These are phyloP conservation scores for Champsocephalus gunnari DNA, from an alignment of 2,797 vertebrate species.

Conservation along the genomic window DNA sequence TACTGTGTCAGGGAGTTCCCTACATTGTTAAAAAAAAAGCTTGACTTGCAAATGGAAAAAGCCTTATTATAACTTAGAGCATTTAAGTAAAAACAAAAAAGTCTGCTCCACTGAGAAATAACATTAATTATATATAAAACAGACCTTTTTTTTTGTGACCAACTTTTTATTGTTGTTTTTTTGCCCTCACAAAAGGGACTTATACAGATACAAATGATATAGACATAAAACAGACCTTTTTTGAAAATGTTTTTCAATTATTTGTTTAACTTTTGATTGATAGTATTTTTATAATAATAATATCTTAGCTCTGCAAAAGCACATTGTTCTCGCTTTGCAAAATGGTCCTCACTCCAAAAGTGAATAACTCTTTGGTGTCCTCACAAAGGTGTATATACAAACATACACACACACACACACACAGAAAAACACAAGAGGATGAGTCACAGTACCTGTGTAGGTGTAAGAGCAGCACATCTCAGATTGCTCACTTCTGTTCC, in stretches of 20 bases:
- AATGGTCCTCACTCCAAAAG: too few species aligned
- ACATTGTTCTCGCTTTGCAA: neutral
- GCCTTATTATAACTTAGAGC: neutral
- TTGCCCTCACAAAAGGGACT: too few species aligned
- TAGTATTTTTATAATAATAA: too few species aligned
- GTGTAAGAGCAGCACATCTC: constrained; percentile 27
- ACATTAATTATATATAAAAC: neutral
- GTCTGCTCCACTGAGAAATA: neutral
- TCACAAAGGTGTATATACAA: too few species aligned
- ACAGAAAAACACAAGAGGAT: constrained; percentile 6
- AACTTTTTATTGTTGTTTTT: too few species aligned
- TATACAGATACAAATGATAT: too few species aligned
- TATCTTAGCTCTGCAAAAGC: neutral
- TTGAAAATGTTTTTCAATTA: neutral
- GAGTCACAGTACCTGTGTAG: constrained; percentile 43
- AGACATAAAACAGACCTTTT: neutral
- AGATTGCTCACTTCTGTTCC: constrained; percentile 25
- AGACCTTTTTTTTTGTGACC: neutral
- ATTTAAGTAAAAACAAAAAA: constrained; percentile 5
- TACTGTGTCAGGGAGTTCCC: constrained; percentile 22
- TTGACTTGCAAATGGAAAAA: constrained; percentile 19
- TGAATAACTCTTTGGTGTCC: too few species aligned
- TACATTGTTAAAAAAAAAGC: constrained; percentile 1
- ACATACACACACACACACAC: constrained; percentile 1
- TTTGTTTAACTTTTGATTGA: too few species aligned